Percentiles rank a stretch among this genome's conserved stretches.
phyloP scores from a whole-genome alignment of 2,113 vertebrate genomes.

The Ia io region DNA sequence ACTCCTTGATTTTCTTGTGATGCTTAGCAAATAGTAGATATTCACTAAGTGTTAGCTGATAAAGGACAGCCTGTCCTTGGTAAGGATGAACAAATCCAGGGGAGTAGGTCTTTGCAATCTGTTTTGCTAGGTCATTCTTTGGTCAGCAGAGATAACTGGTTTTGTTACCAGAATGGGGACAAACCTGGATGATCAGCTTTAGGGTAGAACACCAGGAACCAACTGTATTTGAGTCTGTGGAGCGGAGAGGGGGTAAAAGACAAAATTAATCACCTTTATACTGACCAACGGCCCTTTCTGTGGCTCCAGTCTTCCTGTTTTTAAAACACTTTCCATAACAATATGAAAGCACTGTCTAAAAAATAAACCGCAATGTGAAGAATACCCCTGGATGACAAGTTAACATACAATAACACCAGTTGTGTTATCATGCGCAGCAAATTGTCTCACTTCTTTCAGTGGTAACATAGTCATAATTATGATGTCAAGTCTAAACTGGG shows the following conservation, averaged over 20 bases:
- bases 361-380: neutral
- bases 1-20: neutral
- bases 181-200: neutral
- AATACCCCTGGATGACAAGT: neutral
- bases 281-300: neutral
- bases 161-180: neutral
- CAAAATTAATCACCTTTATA: neutral
- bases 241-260: neutral
- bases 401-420: neutral
- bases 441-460: neutral
- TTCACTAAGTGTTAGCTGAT: neutral
- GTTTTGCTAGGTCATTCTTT: neutral
- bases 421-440: neutral
- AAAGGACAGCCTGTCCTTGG: neutral
- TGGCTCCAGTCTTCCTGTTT: neutral
- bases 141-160: neutral
- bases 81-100: neutral
- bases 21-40: neutral
- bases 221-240: neutral
- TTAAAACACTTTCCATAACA: neutral
- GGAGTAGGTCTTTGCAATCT: neutral
- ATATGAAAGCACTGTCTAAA: neutral
- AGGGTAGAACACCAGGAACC: neutral
- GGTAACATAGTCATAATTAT: neutral
- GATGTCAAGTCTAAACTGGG: neutral